phyloP scores from a whole-genome alignment of 1,140 invertebrate species.

The Chironomus tepperi region DNA sequence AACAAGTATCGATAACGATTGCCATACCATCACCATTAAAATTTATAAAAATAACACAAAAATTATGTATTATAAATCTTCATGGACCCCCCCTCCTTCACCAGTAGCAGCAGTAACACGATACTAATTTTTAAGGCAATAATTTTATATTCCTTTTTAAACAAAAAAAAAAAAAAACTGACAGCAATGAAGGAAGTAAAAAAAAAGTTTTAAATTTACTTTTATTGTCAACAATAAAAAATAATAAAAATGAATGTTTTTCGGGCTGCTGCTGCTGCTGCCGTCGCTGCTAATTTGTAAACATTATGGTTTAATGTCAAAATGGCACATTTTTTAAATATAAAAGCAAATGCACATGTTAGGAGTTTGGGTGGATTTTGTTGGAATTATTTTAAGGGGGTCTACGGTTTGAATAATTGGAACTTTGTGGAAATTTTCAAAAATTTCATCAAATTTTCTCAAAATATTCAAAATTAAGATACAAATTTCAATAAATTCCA shows the following conservation, averaged over 20 bases:
- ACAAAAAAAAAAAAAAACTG: constrained; percentile 7
- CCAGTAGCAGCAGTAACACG: not conserved
- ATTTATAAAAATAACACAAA: constrained; percentile 1
- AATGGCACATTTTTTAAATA: not conserved
- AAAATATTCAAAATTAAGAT: too few species aligned
- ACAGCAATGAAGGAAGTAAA: not conserved
- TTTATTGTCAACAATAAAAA: constrained; percentile 4
- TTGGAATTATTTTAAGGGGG: too few species aligned
- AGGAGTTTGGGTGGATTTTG: not conserved
- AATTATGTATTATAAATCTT: constrained; percentile 4
- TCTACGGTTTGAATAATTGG: too few species aligned
- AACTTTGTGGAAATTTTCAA: too few species aligned
- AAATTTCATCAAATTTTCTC: too few species aligned
- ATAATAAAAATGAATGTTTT: not conserved
- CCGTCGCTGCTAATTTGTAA: not conserved
- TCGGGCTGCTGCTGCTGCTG: not conserved
- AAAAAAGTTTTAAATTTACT: not conserved
- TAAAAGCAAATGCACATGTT: not conserved
- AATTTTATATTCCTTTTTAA: not conserved
- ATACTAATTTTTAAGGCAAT: constrained; percentile 18
- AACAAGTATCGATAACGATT: constrained; percentile 11
- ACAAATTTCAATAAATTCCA: too few species aligned
- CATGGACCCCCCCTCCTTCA: not conserved
- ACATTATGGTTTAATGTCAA: constrained; percentile 16
- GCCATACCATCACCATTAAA: not conserved